Base-by-base conservation (phyloP, 37 sponge, comb jelly and placozoan species). In the Oopsacas minuta region DNA sequence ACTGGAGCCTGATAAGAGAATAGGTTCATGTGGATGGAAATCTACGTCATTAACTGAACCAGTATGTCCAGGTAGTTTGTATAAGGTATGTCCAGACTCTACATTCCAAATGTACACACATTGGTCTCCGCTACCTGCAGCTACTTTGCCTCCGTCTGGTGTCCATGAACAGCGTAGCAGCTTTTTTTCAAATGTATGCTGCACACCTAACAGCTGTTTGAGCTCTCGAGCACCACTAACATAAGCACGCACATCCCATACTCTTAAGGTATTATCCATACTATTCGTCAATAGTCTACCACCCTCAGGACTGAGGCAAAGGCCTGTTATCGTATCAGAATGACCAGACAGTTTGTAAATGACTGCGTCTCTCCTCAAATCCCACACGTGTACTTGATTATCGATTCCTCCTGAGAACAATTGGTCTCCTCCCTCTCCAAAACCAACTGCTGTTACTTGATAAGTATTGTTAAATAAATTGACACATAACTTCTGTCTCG, bases 61-160 rank as follows among this genome's bases (percentile, higher is more conserved):
- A 17, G 53, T 36, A 86, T 97, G 99, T 32, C 99, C 99, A 1
- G 99, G 99, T 17, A 97, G 88, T 85, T 92, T 91, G 88, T 95
- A 97, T 0, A 90, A 52, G 38, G 94, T 82, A 35, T 87, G 52
- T 36, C 93, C 83, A 5, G 87, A 90, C 52, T 93, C 88, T 23
- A 92, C 83, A 84, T 97, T 94, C 99, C 99, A 97, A 0, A 97
- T 89, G 83, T 95, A 97, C 51, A 97, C 99, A 88, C 90, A 95
- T 94, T 95, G 93, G 86, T 96, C 96, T 37, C 94, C 92, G 32
- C 94, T 94, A 5, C 94, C 96, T 37, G 94, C 89, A 32, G 96
- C 92, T 12, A 96, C 84, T 38, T 39, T 90, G 35, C 83, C 52
- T 3, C 96, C 96, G 53, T 96, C 93, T 23, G 96, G 96, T 36